phyloP scores from a whole-genome alignment of 2,113 vertebrate genomes.

The Naja naja region DNA sequence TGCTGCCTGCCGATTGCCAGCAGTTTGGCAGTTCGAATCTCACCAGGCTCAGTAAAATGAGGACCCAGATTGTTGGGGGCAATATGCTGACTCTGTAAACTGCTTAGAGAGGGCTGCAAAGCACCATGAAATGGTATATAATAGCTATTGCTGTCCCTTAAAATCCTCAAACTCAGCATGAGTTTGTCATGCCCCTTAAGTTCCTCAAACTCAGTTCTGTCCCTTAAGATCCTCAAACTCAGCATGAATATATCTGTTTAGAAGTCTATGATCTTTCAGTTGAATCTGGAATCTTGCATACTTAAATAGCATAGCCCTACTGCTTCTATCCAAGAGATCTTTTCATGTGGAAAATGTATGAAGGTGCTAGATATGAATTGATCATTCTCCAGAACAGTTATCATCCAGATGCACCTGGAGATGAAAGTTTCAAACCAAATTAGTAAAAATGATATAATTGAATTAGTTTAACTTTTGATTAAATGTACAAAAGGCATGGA shows the following conservation, averaged over 20 bases:
- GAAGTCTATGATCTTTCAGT: neutral
- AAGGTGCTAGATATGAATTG: neutral
- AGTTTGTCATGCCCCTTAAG: neutral
- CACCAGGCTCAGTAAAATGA: too few species aligned
- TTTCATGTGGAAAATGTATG: neutral
- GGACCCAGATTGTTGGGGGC: too few species aligned
- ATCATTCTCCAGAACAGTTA: neutral
- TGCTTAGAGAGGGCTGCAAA: too few species aligned
- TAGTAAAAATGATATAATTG: neutral
- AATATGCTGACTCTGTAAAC: too few species aligned
- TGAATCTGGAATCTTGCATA: neutral
- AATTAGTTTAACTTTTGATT: neutral
- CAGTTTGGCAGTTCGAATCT: too few species aligned
- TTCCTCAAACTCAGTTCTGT: neutral
- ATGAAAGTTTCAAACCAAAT: neutral
- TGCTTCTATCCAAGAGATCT: neutral
- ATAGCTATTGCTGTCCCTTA: neutral
- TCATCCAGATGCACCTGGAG: neutral
- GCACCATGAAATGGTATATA: too few species aligned
- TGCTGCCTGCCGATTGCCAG: too few species aligned
- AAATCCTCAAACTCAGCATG: neutral
- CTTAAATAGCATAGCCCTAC: neutral
- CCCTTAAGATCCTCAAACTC: neutral
- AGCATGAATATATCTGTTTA: neutral
- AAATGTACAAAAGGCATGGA: neutral